Evolutionary conservation across 2,113 vertebrate genomes (phyloP), one percentile per base, ranked within the genome.

Genomic region (Gila orcuttii): DNA sequence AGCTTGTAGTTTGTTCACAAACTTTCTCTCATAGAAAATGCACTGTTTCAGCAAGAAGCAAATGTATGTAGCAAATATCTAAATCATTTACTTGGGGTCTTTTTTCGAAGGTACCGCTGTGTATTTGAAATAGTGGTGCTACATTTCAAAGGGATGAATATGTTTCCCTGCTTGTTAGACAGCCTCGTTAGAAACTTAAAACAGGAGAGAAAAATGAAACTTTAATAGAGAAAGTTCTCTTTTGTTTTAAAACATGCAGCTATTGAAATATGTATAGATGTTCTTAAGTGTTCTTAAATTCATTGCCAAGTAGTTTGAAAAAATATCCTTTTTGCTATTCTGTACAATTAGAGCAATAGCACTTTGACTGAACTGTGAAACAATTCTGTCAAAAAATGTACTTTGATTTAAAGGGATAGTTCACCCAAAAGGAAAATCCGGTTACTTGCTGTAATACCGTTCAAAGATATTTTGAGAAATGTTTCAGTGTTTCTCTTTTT

Each of bases 71-170:
- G 62, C 62, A 82, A 47, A 71, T 82, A 82, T 52, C 12, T 1
- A 76, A 55, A 36, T 83, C 31, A 36, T 83, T 87, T 74, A 69
- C 77, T 79, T 83, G 28, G 77, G 31, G 25, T 76, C 45, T 75
- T 71, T 42, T 10, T 84, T 85, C 50, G 8, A 78, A 79, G 52
- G 83, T 85, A 50, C 79, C 82, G 71, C 77, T 68, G 79, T 69
- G 50, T 66, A 62, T 55, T 73, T 77, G 86, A 59, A 78, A 88
- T 64, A 82, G 79, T 52, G 62, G 79, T 68, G 79, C 79, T 82
- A 52, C 79, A 82, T 82, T 52, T 9, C 45, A 23, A 23, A 17
- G 25, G 42, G 62, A 42, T 17, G 19, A 28, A 60, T 52, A 31
- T 10, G 15, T 77, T 55, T 77, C 39, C 42, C 23, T 75, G 73